A percentile compares a stretch with the other conserved stretches of the same genome.
Conservation (phyloP, 2,888 invertebrate species). For the Tetranychus truncatus region DNA sequence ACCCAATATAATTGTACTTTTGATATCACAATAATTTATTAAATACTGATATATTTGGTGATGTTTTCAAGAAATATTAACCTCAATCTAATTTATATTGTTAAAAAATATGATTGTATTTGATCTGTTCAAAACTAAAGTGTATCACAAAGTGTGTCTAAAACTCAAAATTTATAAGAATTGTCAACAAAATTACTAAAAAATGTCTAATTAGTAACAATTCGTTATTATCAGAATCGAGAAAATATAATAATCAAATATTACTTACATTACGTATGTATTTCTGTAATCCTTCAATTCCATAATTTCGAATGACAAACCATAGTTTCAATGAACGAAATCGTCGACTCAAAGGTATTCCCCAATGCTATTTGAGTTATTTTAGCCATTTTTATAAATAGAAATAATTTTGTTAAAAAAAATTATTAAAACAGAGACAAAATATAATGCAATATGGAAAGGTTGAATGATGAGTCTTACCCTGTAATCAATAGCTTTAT, state of each 20-base stretch:
- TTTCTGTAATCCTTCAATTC: conserved; percentile 53
- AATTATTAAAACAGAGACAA: not conserved
- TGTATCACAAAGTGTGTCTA: too few species aligned
- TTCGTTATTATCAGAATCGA: not conserved
- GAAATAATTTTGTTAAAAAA: too few species aligned
- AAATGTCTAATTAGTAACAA: not conserved
- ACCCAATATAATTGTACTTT: too few species aligned
- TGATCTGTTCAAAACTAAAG: too few species aligned
- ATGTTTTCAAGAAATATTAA: too few species aligned
- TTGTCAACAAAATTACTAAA: not conserved
- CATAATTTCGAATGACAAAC: conserved; percentile 68
- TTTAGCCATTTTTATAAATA: not conserved
- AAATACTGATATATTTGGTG: too few species aligned
- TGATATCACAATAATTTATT: too few species aligned
- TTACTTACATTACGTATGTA: conserved; percentile 49
- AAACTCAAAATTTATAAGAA: too few species aligned
- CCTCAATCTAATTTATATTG: too few species aligned
- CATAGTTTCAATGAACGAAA: conserved; percentile 82
- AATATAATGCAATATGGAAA: not conserved
- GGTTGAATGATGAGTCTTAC: conserved; percentile 26
- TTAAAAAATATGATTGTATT: too few species aligned
- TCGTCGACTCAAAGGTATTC: conserved; percentile 63
- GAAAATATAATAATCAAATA: not conserved
- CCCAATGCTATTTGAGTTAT: conserved; percentile 48
- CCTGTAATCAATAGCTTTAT: conserved; percentile 37